A percentile compares a stretch with the other conserved stretches of the same genome.
These are phyloP conservation scores for Melikaiella ostensackeni DNA, from an alignment of 2,888 invertebrate genomes.

Conservation along the genomic window DNA sequence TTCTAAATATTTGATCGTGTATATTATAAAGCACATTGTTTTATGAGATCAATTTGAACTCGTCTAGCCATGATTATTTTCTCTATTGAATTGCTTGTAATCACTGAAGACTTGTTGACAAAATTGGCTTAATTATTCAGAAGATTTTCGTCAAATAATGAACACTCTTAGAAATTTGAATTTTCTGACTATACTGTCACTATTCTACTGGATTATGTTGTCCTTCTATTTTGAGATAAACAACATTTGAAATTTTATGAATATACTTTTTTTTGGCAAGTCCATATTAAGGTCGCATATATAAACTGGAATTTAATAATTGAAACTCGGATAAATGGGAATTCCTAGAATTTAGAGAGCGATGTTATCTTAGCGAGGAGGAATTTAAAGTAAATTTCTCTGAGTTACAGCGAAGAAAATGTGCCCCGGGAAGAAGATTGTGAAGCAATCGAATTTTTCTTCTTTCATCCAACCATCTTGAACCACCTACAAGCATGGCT, in stretches of 20 bases:
- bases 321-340: slow-evolving; percentile 23
- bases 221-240: not conserved
- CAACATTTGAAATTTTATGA: not conserved
- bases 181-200: not conserved
- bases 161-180: too few relatives aligned
- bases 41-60: too few relatives aligned
- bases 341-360: slow-evolving; percentile 20
- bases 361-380: slow-evolving; percentile 23
- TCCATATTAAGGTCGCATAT: not conserved
- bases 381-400: slow-evolving; percentile 37
- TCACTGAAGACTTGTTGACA: too few relatives aligned
- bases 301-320: slow-evolving; percentile 31
- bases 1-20: too few relatives aligned
- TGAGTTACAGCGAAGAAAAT: slow-evolving; percentile 15
- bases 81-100: too few relatives aligned
- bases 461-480: slow-evolving; percentile 38
- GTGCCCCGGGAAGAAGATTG: slow-evolving; percentile 33
- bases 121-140: too few relatives aligned
- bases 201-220: not conserved
- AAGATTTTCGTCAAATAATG: too few relatives aligned
- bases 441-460: slow-evolving; percentile 44
- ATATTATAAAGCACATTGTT: too few relatives aligned
- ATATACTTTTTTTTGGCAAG: slow-evolving; percentile 15
- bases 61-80: too few relatives aligned
- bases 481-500: slow-evolving; percentile 39